These are phyloP conservation scores for Ornithoptera alexandrae DNA, from an alignment of 2,888 invertebrate genomes.

Conservation along the genomic window DNA sequence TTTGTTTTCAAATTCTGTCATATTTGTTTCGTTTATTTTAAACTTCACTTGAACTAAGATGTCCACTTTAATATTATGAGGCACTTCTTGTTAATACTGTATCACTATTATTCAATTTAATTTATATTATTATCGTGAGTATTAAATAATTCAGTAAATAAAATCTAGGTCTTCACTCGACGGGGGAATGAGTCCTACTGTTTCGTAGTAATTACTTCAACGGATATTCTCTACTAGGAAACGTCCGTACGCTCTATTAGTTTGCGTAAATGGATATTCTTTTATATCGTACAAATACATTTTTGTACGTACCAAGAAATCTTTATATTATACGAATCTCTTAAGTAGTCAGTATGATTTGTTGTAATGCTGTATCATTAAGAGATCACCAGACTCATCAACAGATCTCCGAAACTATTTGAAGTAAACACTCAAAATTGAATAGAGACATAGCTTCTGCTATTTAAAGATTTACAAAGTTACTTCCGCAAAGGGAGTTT, in stretches of 20 bases:
- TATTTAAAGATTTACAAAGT: no score
- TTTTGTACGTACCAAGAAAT: not conserved
- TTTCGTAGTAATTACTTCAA: not conserved
- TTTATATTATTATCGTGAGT: not conserved
- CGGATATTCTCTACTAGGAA: not conserved
- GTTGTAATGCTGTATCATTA: not conserved
- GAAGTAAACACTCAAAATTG: no score
- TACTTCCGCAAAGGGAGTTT: no score
- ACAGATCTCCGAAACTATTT: no score
- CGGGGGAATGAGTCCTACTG: conserved; percentile 4
- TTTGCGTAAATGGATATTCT: not conserved
- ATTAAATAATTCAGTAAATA: not conserved
- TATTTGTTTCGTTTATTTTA: conserved; percentile 33
- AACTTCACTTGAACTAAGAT: not conserved
- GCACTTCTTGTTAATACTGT: not conserved
- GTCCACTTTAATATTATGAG: not conserved
- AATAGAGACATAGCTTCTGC: no score
- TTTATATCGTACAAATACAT: not conserved
- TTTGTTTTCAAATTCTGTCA: conserved; percentile 62
- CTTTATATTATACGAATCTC: not conserved
- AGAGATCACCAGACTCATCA: no score
- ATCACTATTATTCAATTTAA: not conserved
- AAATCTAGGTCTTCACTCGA: not conserved
- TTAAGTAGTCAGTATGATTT: no score
- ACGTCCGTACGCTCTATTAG: conserved; percentile 5